Evolutionary conservation across 2,888 invertebrate species (phyloP).

Genomic region (Camponotus fellah): DNA sequence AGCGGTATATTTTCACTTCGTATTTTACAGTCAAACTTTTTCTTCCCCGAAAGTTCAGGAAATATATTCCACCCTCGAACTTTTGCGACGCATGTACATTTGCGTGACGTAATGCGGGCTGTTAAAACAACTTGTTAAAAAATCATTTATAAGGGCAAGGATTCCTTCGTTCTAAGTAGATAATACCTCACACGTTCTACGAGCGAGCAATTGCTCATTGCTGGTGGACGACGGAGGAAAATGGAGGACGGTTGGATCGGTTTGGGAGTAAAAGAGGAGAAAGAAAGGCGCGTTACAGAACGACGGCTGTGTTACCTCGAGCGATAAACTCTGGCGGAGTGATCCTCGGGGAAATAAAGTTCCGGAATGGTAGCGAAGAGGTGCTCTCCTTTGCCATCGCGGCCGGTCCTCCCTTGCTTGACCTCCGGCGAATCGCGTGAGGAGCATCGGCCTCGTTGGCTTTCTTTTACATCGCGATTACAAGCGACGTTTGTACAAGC

Average conservation of each 20-base stretch:
- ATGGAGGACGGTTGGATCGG: conserved; percentile 8
- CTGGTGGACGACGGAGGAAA: conserved; percentile 3
- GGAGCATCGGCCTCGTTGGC: conserved; percentile 41
- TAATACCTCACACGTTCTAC: conserved; percentile 64
- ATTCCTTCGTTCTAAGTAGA: conserved; percentile 67
- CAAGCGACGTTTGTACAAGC: neutral
- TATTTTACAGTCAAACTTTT: conserved; percentile 16
- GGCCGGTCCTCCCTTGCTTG: conserved; percentile 65
- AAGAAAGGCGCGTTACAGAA: conserved; percentile 55
- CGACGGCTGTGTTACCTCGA: conserved; percentile 71
- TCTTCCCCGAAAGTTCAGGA: neutral
- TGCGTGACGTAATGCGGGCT: neutral
- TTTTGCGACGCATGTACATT: neutral
- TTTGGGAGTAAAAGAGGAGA: conserved; percentile 36
- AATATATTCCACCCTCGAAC: neutral
- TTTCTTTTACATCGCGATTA: conserved; percentile 32
- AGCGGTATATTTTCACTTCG: neutral
- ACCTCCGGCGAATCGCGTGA: conserved; percentile 64
- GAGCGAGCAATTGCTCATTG: conserved; percentile 59
- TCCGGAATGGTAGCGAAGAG: conserved; percentile 72
- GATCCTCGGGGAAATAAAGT: conserved; percentile 83
- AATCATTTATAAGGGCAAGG: conserved; percentile 53
- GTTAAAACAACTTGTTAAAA: neutral
- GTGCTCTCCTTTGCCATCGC: conserved; percentile 61
- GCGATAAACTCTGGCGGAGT: conserved; percentile 80